Base-by-base conservation (phyloP, 2,888 invertebrate species). In the Ormyrus thymus region DNA sequence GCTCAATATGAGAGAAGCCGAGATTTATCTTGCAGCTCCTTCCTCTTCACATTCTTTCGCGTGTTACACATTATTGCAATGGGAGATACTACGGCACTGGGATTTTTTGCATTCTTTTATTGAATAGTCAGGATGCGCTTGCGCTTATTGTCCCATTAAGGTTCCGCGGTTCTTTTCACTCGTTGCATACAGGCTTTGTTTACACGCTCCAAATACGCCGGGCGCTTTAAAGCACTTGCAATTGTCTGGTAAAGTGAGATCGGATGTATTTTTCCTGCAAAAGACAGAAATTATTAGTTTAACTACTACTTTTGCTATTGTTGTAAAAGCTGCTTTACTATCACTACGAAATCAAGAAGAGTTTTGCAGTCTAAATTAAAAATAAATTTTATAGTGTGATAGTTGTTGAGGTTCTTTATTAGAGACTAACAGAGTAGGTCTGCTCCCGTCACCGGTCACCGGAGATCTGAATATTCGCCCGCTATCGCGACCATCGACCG, bases 81-180 rank as follows among this genome's bases (percentile, higher is more conserved):
- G 50, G 13, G 66, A 55, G 29, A 45, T 7, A n/a, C 2, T 29
- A 15, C n/a, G 50, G 1, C 45, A 5, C 9, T 0, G 46, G n/a
- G 58, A 56, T 79, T 72, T 72, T 29, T 66, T 68, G 56, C 53
- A 70, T 77, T 70, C 29, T 29, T 80, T 77, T 80, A 73, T 80
- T 70, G 70, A 77, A 76, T 80, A 76, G 73, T 77, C 77, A 72
- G 51, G 43, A n/a, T 4, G 48, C 15, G 55, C 15, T 7, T 11
- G 8, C 50, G 15, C 8, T 13, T 15, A 9, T 45, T 15, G 43
- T 48, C 7, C 7, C 1, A 1, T 7, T 13, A 13, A 9, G 55
- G 15, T 11, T 4, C 11, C 58, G 48, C 53, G 6, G 46, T 43
- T 59, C 43, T 48, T 66, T 53, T 59, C n/a, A 71, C 8, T 45